Evolutionary conservation across 2,888 invertebrate species (phyloP).

Genomic region (Torymus auratus): DNA sequence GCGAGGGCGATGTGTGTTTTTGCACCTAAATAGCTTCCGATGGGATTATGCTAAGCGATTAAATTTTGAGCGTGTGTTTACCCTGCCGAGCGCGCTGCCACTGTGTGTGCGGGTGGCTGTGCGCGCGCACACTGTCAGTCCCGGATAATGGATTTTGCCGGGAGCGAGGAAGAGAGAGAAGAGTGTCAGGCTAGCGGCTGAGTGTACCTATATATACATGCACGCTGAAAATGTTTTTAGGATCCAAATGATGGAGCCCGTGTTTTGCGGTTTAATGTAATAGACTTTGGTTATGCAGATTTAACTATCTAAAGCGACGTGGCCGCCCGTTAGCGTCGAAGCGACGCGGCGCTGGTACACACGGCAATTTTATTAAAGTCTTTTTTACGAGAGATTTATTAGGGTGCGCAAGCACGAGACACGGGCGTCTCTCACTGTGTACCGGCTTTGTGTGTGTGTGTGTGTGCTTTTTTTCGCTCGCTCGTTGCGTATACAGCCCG

Average conservation of each 20-base stretch:
- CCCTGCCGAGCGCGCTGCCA: neutral
- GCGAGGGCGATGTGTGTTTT: neutral
- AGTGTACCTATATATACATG: no score
- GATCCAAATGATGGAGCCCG: constrained; percentile 13
- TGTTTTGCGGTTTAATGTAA: constrained; percentile 32
- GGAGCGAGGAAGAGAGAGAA: neutral
- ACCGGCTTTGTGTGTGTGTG: neutral
- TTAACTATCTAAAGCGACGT: neutral
- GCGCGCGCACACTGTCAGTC: constrained; percentile 24
- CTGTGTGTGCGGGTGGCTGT: neutral
- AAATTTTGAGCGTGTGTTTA: constrained; percentile 44
- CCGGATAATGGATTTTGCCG: constrained; percentile 45
- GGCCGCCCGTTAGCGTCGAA: neutral
- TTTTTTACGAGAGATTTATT: no score
- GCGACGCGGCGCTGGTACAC: no score
- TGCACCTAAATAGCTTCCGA: constrained; percentile 39
- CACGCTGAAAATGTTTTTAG: constrained; percentile 32
- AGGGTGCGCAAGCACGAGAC: no score
- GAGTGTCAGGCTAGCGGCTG: neutral
- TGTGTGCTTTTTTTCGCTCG: no score
- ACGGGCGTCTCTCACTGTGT: no score
- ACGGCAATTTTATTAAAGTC: no score
- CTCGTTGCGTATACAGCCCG: no score
- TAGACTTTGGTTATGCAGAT: constrained; percentile 32
- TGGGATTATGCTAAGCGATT: constrained; percentile 39